Conservation (phyloP, 2,797 vertebrate species). For the Oreochromis mossambicus region DNA sequence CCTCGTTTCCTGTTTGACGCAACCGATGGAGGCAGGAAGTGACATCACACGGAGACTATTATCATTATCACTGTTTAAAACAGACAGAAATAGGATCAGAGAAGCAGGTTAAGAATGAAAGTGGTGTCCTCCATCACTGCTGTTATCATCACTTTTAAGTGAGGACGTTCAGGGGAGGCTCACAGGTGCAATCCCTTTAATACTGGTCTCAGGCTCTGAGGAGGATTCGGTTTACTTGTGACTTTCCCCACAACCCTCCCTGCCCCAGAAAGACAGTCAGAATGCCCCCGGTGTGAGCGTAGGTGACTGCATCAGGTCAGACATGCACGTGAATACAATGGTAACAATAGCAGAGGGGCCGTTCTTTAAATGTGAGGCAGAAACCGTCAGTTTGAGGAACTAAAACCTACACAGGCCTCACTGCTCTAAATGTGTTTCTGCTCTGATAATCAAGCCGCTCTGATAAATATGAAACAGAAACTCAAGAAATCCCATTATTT, state of each 20-base stretch:
- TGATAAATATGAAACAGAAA: neutral
- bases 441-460: neutral
- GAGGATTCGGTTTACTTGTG: neutral
- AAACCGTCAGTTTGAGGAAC: neutral
- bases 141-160: neutral
- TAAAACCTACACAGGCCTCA: neutral
- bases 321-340: neutral
- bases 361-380: neutral
- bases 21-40: rapidly evolving
- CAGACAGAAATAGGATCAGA: neutral
- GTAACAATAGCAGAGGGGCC: rapidly evolving
- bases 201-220: neutral
- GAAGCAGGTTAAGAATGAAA: neutral
- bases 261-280: neutral
- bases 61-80: neutral
- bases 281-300: neutral
- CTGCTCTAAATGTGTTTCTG: neutral
- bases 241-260: neutral
- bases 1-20: neutral
- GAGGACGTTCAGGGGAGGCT: neutral
- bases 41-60: rapidly evolving
- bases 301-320: neutral
- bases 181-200: neutral
- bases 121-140: neutral
- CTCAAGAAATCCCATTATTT: rapidly evolving